phyloP scores from a whole-genome alignment of 2,888 invertebrate species.

The Plagiodera versicolora region DNA sequence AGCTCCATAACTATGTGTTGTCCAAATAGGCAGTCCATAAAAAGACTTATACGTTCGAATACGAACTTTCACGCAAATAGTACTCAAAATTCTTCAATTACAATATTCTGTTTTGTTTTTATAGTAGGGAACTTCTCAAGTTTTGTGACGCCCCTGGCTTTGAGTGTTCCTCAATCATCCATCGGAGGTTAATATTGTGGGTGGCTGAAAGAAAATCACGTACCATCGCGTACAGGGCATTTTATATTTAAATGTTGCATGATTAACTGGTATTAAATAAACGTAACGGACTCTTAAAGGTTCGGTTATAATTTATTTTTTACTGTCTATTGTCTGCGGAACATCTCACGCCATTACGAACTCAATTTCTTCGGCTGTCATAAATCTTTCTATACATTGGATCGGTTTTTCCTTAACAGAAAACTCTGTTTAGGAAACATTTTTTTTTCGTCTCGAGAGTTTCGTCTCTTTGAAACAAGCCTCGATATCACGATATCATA shows the following conservation, averaged over 20 bases:
- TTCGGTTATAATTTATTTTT: constrained; percentile 57
- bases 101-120: neutral
- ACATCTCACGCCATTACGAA: constrained; percentile 53
- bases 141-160: constrained; percentile 21
- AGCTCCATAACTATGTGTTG: no score
- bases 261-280: constrained; percentile 57
- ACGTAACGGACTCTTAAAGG: constrained; percentile 55
- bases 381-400: constrained; percentile 42
- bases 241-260: constrained; percentile 58
- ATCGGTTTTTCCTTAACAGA: constrained; percentile 30
- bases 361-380: constrained; percentile 49
- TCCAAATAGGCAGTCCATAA: no score
- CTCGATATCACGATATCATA: no score
- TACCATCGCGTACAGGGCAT: constrained; percentile 56
- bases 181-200: constrained; percentile 37
- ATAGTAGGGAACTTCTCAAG: neutral
- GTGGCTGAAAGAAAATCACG: constrained; percentile 44
- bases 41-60: no score
- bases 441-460: neutral
- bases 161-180: constrained; percentile 30
- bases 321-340: constrained; percentile 53
- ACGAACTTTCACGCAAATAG: no score
- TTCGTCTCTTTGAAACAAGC: neutral
- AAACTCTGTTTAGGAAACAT: constrained; percentile 13
- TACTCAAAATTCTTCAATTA: no score